Evolutionary conservation across 2,113 vertebrate genomes (phyloP).

Genomic region (Gobiocypris rarus): DNA sequence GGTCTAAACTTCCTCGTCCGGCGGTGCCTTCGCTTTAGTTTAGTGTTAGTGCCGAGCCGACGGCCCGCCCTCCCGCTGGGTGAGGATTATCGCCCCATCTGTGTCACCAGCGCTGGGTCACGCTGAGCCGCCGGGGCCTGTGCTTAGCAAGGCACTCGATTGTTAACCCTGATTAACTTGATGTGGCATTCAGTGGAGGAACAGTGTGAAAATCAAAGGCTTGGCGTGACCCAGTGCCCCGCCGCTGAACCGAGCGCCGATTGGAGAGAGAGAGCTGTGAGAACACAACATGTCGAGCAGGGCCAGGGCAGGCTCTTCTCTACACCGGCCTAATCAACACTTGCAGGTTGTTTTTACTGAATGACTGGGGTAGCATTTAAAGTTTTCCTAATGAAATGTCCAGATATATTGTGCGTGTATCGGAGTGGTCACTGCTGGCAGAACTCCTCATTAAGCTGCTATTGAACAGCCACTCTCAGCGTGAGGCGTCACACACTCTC

Average conservation of each 20-base stretch:
- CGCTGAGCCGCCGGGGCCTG: conserved; percentile 71
- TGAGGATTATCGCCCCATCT: conserved; percentile 75
- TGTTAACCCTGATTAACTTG: conserved; percentile 82
- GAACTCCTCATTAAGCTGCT: too few relatives aligned
- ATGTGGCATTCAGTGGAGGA: conserved; percentile 71
- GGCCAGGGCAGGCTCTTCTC: too few relatives aligned
- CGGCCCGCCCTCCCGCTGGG: conserved; percentile 18
- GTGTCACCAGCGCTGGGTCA: conserved; percentile 64
- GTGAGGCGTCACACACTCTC: too few relatives aligned
- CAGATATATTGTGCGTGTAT: too few relatives aligned
- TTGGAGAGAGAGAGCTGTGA: not conserved
- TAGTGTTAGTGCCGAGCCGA: conserved; percentile 41
- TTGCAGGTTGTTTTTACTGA: too few relatives aligned
- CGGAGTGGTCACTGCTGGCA: too few relatives aligned
- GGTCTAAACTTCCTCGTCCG: not conserved
- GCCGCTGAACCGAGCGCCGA: conserved; percentile 66
- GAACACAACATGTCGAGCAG: not conserved
- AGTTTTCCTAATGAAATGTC: too few relatives aligned
- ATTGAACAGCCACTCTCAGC: too few relatives aligned
- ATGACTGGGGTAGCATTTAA: too few relatives aligned
- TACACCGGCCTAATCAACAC: too few relatives aligned
- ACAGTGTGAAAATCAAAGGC: conserved; percentile 77
- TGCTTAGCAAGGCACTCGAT: conserved; percentile 70
- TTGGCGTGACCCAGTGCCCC: conserved; percentile 74
- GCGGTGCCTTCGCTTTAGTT: conserved; percentile 37